phyloP scores from a whole-genome alignment of 2,797 vertebrate genomes.

The Acestrorhynchus altus region DNA sequence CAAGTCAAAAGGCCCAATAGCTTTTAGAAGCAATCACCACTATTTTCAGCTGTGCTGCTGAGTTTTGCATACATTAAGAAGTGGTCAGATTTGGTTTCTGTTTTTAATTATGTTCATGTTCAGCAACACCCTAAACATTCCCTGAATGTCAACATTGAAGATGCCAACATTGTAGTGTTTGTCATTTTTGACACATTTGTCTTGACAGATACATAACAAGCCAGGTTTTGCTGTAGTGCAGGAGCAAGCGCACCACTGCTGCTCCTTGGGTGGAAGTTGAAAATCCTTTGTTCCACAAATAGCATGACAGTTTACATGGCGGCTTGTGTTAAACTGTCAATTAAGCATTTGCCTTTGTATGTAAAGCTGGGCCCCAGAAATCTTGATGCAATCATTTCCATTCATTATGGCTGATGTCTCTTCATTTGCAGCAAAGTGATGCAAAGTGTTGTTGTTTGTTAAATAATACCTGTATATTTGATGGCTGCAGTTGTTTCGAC shows the following conservation, averaged over 20 bases:
- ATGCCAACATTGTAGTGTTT: background rate
- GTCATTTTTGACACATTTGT: background rate
- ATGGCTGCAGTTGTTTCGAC: background rate
- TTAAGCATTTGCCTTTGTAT: background rate
- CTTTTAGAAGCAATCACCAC: background rate
- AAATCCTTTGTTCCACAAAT: conserved; percentile 17
- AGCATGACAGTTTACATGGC: background rate
- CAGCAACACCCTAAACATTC: background rate
- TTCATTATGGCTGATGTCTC: background rate
- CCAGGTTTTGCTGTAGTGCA: background rate
- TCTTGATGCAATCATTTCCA: background rate
- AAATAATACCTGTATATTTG: background rate
- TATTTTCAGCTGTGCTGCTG: background rate
- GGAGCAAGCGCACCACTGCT: background rate
- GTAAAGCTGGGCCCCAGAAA: background rate
- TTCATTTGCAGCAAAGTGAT: background rate
- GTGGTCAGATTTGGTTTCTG: background rate
- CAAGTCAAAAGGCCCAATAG: background rate
- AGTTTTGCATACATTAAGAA: conserved; percentile 33
- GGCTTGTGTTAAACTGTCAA: conserved; percentile 11
- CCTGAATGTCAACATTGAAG: background rate
- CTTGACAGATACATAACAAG: conserved; percentile 4
- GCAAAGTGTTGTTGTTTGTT: background rate
- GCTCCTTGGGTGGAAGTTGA: background rate
- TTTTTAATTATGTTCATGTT: background rate